These are phyloP conservation scores for Orthosia gothica DNA, from an alignment of 2,888 invertebrate genomes.

Conservation along the genomic window DNA sequence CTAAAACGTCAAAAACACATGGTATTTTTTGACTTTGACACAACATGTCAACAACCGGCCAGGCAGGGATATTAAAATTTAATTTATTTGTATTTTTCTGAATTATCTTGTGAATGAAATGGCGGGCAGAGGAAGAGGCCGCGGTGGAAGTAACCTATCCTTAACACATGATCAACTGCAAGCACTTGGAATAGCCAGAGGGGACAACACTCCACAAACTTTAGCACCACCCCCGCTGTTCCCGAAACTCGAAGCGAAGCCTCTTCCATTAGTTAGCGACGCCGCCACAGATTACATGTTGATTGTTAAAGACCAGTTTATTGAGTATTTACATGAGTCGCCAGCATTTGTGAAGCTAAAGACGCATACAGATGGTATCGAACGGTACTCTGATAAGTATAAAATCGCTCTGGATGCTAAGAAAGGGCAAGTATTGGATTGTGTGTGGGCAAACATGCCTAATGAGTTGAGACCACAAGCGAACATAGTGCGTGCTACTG, in stretches of 20 bases:
- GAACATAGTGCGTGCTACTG: slow-evolving; percentile 77
- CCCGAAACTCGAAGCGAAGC: slow-evolving; percentile 92
- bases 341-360: slow-evolving; percentile 91
- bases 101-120: slow-evolving; percentile 65
- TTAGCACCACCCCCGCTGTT: slow-evolving; percentile 92
- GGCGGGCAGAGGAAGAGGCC: slow-evolving; percentile 90
- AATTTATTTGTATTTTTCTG: slow-evolving; percentile 2
- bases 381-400: slow-evolving; percentile 92
- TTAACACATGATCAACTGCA: slow-evolving; percentile 92
- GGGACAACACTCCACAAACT: slow-evolving; percentile 90
- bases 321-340: slow-evolving; percentile 94
- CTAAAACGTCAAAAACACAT: slow-evolving; percentile 38
- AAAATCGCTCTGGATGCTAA: slow-evolving; percentile 89
- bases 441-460: slow-evolving; percentile 93
- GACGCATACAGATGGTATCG: slow-evolving; percentile 87
- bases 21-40: slow-evolving; percentile 5
- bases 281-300: slow-evolving; percentile 93
- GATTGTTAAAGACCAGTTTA: slow-evolving; percentile 94
- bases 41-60: slow-evolving; percentile 8
- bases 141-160: slow-evolving; percentile 88
- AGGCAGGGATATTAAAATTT: too few species aligned
- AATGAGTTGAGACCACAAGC: slow-evolving; percentile 92
- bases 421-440: slow-evolving; percentile 86
- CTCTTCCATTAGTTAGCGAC: slow-evolving; percentile 89
- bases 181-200: slow-evolving; percentile 90